Base-by-base conservation (phyloP, 2,797 vertebrate species). In the Falco naumanni region DNA sequence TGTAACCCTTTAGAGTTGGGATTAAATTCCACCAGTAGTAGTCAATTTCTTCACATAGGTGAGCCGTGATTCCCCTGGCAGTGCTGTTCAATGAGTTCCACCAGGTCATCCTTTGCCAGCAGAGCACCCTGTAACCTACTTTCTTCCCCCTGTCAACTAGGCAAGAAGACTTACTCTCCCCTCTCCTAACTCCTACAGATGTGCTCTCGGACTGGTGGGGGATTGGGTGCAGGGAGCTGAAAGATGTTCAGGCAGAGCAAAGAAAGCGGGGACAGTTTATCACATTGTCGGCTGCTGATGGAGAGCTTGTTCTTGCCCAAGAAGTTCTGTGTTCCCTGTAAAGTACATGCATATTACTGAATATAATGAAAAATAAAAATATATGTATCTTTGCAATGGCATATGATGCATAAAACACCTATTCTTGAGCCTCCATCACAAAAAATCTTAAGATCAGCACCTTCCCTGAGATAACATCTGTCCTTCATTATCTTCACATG, bases 391-490 rank as follows among this genome's bases (percentile, higher is more conserved):
- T 63, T 95, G 22, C 63, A 72, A 34, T 26, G 14, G 13, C 7
- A 37, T 81, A 26, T 39, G 59, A 57, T 72, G 26, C 28, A 72
- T n/a, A 77, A 37, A 60, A 48, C 11, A 41, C 16, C 47, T 89
- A 84, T 75, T 92, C 65, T 82, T 93, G 56, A 81, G 25, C 43
- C 21, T 56, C 17, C 75, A 57, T 59, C 8, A 9, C 69, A 96
- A 78, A 77, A 91, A 88, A 72, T 41, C 68, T 68, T 82, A 72
- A 87, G 7, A 21, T 77, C 47, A 90, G 15, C 28, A 75, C 72
- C 61, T 53, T 89, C 71, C 45, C 41, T 89, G 34, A 85, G 81
- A 88, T 53, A 95, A 86, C 63, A 95, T 95, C 91, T 97, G 94
- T 87, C 74, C 25, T 64, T 63, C 87, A 71, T 96, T 97, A 94